phyloP scores from a whole-genome alignment of 1,140 invertebrate genomes.

The Ctenoplectra terminalis region DNA sequence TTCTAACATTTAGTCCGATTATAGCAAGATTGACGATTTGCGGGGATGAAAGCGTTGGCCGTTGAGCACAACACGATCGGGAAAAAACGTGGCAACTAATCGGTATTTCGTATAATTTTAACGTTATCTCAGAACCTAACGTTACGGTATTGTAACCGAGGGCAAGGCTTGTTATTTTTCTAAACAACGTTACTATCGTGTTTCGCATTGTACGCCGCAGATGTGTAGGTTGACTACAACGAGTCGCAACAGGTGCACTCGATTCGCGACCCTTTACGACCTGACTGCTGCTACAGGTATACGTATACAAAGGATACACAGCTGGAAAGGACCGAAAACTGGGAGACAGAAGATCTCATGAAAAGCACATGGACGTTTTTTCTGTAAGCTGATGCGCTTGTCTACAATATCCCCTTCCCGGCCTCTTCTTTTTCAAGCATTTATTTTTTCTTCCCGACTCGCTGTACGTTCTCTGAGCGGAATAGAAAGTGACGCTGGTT shows the following conservation, averaged over 20 bases:
- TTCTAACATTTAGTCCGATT: background rate
- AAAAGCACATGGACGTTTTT: slow-evolving; percentile 20
- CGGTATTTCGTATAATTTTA: too few relatives aligned
- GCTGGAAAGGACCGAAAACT: slow-evolving; percentile 18
- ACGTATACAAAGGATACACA: background rate
- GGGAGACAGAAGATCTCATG: slow-evolving; percentile 27
- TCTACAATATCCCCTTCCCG: background rate
- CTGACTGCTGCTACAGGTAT: slow-evolving; percentile 36
- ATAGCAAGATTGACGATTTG: background rate
- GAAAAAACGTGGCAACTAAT: too few relatives aligned
- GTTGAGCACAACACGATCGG: too few relatives aligned
- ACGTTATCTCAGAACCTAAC: too few relatives aligned
- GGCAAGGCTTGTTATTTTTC: background rate
- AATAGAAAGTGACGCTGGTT: slow-evolving; percentile 14
- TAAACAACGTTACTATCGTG: background rate
- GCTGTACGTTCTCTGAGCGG: background rate
- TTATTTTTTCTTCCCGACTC: slow-evolving; percentile 1
- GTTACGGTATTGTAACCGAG: background rate
- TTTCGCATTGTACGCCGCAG: slow-evolving; percentile 14
- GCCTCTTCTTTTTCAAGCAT: slow-evolving; percentile 12
- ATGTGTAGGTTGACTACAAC: slow-evolving; percentile 36
- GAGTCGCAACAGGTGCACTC: slow-evolving; percentile 68
- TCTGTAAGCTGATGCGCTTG: background rate
- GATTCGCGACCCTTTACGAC: slow-evolving; percentile 65
- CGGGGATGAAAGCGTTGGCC: too few relatives aligned